Percentiles rank a stretch among this genome's conserved stretches.
Conservation (phyloP, 2,113 vertebrate species). For the Pseudopipra pipra region DNA sequence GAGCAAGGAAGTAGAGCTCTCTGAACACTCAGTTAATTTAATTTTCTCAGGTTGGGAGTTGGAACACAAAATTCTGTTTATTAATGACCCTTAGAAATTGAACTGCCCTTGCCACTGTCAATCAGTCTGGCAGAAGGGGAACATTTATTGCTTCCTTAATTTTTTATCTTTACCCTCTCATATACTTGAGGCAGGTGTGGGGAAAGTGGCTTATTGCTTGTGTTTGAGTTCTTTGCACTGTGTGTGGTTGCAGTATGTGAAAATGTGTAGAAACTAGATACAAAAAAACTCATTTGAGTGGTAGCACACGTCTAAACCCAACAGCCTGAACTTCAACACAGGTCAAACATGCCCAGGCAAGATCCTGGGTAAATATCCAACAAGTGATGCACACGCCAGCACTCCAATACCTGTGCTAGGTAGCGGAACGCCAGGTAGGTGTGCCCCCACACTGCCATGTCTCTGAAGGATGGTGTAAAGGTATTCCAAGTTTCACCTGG, state of each 20-base stretch:
- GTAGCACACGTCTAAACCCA: background rate
- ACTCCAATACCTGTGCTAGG: background rate
- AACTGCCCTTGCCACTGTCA: background rate
- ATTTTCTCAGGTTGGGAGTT: background rate
- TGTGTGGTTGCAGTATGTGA: background rate
- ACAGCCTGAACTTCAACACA: background rate
- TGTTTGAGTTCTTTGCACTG: background rate
- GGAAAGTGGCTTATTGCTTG: background rate
- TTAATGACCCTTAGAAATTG: background rate
- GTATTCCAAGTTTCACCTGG: background rate
- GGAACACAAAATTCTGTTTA: background rate
- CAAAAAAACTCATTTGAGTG: background rate
- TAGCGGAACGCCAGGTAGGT: background rate
- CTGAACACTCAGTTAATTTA: background rate
- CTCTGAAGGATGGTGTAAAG: background rate
- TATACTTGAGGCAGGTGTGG: background rate
- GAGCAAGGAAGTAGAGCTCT: background rate
- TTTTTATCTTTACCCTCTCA: background rate
- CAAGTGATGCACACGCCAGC: background rate
- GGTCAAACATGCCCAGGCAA: background rate
- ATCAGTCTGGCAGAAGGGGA: background rate
- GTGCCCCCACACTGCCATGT: background rate
- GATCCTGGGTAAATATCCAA: background rate
- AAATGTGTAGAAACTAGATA: background rate
- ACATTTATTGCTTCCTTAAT: background rate